Conservation (phyloP, 2,888 invertebrate genomes). For the Tiphia femorata region DNA sequence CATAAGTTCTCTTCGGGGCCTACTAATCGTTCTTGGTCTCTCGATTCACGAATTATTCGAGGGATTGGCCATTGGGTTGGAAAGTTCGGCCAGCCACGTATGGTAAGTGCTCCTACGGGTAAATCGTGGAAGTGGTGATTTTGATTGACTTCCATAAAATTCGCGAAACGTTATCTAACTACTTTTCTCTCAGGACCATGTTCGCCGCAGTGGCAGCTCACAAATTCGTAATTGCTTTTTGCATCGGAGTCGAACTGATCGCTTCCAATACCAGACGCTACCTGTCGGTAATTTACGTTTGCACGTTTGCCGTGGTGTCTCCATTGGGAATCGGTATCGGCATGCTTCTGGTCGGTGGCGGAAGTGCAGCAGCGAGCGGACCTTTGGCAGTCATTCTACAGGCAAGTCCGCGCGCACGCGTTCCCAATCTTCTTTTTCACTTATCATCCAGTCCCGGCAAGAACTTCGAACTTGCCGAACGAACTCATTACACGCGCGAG, state of each 20-base stretch:
- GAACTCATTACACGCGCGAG: too few relatives aligned
- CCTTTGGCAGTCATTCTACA: conserved; percentile 68
- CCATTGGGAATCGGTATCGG: conserved; percentile 85
- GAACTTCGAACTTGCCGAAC: too few relatives aligned
- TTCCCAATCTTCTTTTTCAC: not conserved
- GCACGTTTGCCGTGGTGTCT: conserved; percentile 84
- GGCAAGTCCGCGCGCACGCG: conserved; percentile 39
- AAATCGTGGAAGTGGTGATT: not conserved
- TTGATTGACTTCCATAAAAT: not conserved
- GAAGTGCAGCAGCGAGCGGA: conserved; percentile 74
- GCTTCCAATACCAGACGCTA: conserved; percentile 77
- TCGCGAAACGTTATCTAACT: too few relatives aligned
- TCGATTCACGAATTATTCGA: conserved; percentile 90
- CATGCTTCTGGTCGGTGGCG: conserved; percentile 75
- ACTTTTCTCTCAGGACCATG: conserved; percentile 76
- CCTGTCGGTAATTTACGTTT: conserved; percentile 77
- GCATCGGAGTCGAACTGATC: conserved; percentile 87
- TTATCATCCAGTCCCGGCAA: too few relatives aligned
- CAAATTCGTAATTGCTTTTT: conserved; percentile 89
- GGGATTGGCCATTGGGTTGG: conserved; percentile 73
- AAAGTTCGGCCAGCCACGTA: conserved; percentile 67
- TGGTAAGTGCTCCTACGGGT: conserved; percentile 57
- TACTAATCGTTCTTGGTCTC: conserved; percentile 85
- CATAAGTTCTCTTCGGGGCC: conserved; percentile 73
- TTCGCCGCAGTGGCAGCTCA: conserved; percentile 87